These are phyloP conservation scores for Lonchura striata DNA, from an alignment of 2,113 vertebrate species.

Conservation along the genomic window DNA sequence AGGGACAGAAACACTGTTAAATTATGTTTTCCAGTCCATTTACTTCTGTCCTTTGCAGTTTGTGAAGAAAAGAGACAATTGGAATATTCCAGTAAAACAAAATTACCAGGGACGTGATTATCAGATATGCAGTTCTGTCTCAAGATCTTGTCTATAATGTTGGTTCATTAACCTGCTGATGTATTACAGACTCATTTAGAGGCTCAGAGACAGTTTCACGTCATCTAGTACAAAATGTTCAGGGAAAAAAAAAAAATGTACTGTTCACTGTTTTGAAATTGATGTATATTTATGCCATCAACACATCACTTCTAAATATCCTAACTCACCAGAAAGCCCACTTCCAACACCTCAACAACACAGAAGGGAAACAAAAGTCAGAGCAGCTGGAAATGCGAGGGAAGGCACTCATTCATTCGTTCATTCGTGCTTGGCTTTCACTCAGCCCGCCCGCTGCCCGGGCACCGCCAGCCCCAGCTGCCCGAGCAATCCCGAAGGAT, in stretches of 20 bases:
- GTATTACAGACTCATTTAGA: background rate
- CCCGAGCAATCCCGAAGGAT: rapidly evolving
- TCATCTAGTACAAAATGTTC: background rate
- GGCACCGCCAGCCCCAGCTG: no score
- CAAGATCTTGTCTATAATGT: background rate
- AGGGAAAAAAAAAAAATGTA: background rate
- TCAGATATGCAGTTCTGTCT: background rate
- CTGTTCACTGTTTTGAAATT: background rate
- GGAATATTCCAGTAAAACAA: constrained; percentile 18
- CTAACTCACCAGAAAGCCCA: background rate
- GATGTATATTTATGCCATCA: background rate
- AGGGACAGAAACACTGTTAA: background rate
- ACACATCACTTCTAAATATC: background rate
- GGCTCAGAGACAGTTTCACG: background rate
- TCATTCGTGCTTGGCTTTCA: no score
- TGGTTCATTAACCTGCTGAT: background rate
- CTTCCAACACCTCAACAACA: background rate
- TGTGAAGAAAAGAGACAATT: background rate
- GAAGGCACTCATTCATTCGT: background rate
- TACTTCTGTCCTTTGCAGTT: background rate
- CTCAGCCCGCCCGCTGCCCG: no score
- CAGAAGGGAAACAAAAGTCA: background rate
- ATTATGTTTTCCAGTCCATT: background rate
- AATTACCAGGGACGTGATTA: background rate
- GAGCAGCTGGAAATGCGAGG: background rate